Evolutionary conservation across 2,888 invertebrate species (phyloP).

Genomic region (Heliconius ethilla): DNA sequence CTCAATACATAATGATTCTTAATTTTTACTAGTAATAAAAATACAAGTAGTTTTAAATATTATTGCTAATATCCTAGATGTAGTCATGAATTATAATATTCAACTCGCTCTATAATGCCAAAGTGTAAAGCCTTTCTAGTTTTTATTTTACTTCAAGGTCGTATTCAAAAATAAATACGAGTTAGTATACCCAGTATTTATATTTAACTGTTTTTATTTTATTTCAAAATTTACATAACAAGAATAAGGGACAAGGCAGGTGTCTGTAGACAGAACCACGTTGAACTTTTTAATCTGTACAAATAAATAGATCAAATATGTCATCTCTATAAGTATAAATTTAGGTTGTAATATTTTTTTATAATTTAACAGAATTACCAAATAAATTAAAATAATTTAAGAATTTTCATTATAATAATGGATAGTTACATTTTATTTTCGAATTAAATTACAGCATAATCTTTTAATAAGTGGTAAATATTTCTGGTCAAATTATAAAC

Average conservation of each 20-base stretch:
- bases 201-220: not conserved
- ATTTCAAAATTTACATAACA: not conserved
- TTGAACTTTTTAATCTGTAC: not conserved
- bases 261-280: not conserved
- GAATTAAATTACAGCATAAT: not conserved
- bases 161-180: not conserved
- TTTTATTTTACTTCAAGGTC: constrained; percentile 16
- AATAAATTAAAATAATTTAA: no score
- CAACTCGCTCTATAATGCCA: constrained; percentile 1
- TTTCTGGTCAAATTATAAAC: not conserved
- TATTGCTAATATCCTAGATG: not conserved
- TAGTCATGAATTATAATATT: constrained; percentile 12
- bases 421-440: not conserved
- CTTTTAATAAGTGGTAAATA: not conserved
- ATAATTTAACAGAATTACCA: not conserved
- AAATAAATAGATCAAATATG: not conserved
- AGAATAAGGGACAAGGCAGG: not conserved
- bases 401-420: no score
- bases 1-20: no score
- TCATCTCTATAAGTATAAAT: not conserved
- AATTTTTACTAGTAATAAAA: not conserved
- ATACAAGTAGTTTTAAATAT: not conserved
- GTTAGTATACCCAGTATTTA: not conserved
- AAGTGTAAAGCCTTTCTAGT: constrained; percentile 1
- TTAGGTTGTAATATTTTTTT: not conserved